phyloP scores from a whole-genome alignment of 2,113 vertebrate genomes.

The Catagonus wagneri region DNA sequence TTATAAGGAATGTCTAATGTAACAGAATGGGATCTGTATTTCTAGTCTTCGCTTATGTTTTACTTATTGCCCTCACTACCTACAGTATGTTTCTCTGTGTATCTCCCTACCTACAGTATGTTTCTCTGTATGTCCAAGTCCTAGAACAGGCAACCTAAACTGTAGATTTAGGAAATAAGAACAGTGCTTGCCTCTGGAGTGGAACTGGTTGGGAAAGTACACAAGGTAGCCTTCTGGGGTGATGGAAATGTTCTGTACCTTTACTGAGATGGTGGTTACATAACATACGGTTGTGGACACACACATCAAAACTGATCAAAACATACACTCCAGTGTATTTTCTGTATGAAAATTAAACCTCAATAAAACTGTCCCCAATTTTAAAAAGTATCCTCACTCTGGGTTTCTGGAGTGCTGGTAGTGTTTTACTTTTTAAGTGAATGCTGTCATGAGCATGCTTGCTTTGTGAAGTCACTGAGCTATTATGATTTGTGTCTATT shows the following conservation, averaged over 20 bases:
- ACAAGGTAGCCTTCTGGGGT: background rate
- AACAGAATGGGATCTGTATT: background rate
- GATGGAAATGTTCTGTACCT: background rate
- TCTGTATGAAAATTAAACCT: background rate
- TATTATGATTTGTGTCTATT: background rate
- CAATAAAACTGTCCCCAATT: background rate
- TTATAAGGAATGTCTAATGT: background rate
- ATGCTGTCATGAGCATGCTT: background rate
- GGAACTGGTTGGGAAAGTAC: background rate
- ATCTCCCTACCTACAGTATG: background rate
- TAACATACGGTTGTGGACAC: background rate
- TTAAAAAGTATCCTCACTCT: background rate
- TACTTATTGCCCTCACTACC: background rate
- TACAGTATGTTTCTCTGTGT: background rate
- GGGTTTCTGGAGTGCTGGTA: background rate
- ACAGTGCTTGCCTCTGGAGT: background rate
- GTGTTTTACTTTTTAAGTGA: background rate
- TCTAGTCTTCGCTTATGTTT: background rate
- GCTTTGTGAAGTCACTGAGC: background rate
- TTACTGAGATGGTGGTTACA: background rate
- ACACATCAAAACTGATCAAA: background rate
- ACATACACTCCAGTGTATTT: background rate
- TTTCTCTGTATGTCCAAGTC: slow-evolving; percentile 25
- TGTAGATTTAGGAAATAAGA: background rate
- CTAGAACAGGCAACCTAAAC: background rate